Base-by-base conservation (phyloP, 2,113 vertebrate genomes). In the Microtus oregoni region DNA sequence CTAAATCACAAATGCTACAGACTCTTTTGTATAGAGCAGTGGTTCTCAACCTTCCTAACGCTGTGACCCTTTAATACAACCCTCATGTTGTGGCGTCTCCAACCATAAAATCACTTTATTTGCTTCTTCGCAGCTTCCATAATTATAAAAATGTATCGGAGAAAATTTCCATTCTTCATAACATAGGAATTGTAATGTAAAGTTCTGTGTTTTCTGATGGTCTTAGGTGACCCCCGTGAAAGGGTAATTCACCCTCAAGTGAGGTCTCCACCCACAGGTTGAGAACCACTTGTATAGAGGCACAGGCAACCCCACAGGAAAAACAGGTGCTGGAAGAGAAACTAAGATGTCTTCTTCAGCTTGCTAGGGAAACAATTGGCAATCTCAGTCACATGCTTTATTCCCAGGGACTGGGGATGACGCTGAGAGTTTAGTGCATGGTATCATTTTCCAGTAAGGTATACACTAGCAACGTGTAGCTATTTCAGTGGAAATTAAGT, bases 401-500 rank as follows among this genome's bases (percentile, higher is more conserved):
- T 52, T 38, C 28, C 7, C 28, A 47, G 82, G 26, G 8, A 20
- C 10, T 8, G 28, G 11, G 19, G 22, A 68, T 19, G 68, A 93
- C 88, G 79, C 47, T 26, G 35, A 88, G 26, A 67, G 10, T 7
- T 50, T 76, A 63, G 47, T 63, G 88, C 88, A 8, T 30, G 61
- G 5, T 35, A 70, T 90, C 24, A 63, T 94, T 73, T 63, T 90
- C 61, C 77, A 77, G 9, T 50, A 87, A 41, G 30, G 58, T 41
- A 78, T 19, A 17, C 89, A 76, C 41, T 86, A 30, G 38, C 17
- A 19, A 70, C 55, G 7, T 35, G 32, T 55, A 83, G 32, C 19
- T 92, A 70, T 90, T 94, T 50, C n/a, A 52, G 32, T 70, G 26
- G 28, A 58, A 85, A 77, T 65, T 63, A 85, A 91, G 41, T 92